Conservation (phyloP, 2,113 vertebrate genomes). For the Machaerirhynchus nigripectus region DNA sequence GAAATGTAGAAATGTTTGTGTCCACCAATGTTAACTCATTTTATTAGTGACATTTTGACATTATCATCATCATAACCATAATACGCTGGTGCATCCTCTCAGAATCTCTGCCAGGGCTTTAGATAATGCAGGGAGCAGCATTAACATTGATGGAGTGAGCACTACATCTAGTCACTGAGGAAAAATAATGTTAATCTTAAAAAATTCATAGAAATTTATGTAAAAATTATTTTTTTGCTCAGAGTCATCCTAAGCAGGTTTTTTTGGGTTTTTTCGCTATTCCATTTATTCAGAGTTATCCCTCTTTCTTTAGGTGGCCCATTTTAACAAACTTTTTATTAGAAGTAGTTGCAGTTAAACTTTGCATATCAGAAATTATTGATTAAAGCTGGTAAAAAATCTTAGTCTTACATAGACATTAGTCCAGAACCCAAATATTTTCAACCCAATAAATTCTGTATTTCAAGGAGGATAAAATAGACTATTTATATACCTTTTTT, state of each 20-base stretch:
- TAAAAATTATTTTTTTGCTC: background rate
- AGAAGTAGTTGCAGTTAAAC: background rate
- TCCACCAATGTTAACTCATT: background rate
- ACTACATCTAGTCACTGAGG: background rate
- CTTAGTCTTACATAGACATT: background rate
- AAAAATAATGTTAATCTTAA: background rate
- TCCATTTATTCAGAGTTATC: background rate
- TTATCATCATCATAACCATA: background rate
- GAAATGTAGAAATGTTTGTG: background rate
- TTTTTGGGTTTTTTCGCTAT: accelerated
- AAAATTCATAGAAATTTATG: background rate
- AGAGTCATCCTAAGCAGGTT: background rate
- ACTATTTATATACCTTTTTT: background rate
- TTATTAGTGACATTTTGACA: background rate
- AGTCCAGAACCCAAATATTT: background rate
- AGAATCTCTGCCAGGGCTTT: background rate
- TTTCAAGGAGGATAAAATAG: background rate
- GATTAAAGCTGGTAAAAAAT: background rate
- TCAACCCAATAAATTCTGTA: background rate
- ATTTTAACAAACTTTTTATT: background rate
- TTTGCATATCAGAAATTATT: background rate
- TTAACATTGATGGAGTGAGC: background rate
- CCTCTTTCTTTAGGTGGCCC: background rate
- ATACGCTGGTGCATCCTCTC: background rate
- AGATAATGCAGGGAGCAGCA: background rate